Evolutionary conservation across 2,113 vertebrate species (phyloP).

Genomic region (Trachemys scripta): DNA sequence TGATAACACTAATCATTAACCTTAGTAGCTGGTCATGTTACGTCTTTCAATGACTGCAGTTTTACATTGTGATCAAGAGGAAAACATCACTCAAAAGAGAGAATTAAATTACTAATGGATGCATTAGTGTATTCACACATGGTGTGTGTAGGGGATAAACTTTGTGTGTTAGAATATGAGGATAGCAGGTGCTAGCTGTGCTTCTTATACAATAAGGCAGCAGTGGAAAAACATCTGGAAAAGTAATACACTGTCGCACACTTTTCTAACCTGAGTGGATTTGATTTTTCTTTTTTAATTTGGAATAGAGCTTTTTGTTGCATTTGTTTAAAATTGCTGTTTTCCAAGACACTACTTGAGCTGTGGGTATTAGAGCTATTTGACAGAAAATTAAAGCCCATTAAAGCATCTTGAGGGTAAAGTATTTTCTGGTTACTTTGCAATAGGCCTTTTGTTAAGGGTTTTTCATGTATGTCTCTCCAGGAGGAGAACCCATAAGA

Average conservation of each 20-base stretch:
- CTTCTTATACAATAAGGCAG: neutral
- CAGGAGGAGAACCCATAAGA: neutral
- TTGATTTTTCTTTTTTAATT: neutral
- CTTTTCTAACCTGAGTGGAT: neutral
- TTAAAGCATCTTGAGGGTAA: neutral
- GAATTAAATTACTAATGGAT: neutral
- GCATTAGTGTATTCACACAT: neutral
- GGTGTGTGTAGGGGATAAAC: neutral
- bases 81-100: neutral
- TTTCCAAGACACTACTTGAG: neutral
- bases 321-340: neutral
- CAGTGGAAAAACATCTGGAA: neutral
- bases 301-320: neutral
- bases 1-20: constrained; percentile 59
- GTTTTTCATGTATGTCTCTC: neutral
- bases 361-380: neutral
- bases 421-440: neutral
- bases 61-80: neutral
- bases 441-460: neutral
- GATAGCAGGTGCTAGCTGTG: neutral
- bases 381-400: neutral
- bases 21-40: constrained; percentile 13
- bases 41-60: neutral
- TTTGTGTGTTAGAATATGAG: accelerated
- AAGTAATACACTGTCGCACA: neutral